These are phyloP conservation scores for Vollenhovia emeryi DNA, from an alignment of 1,140 invertebrate species.

Conservation along the genomic window DNA sequence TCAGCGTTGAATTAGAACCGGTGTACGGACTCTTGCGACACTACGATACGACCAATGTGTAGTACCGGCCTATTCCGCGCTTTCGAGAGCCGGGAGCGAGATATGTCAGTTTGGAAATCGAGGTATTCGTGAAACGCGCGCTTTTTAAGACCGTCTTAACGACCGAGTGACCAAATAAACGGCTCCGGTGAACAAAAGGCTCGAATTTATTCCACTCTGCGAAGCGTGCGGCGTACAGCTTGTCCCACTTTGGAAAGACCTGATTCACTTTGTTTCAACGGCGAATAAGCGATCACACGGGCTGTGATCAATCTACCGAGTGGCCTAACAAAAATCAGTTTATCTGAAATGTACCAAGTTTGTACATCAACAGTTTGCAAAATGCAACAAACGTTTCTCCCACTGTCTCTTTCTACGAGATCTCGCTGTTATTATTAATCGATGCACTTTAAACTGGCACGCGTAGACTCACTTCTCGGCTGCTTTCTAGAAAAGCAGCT, in stretches of 20 bases:
- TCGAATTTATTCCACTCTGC: slow-evolving; percentile 69
- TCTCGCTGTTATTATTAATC: slow-evolving; percentile 1
- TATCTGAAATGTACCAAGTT: neutral
- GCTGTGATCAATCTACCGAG: slow-evolving; percentile 64
- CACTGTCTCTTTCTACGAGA: neutral
- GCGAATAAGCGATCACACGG: slow-evolving; percentile 57
- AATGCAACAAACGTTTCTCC: neutral
- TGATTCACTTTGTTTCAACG: slow-evolving; percentile 71
- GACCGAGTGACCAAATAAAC: slow-evolving; percentile 59
- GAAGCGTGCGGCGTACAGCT: slow-evolving; percentile 61
- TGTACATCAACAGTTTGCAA: neutral
- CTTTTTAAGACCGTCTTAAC: slow-evolving; percentile 62
- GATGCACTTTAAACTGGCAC: neutral
- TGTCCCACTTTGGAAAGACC: slow-evolving; percentile 60
- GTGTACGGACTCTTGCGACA: too few species aligned
- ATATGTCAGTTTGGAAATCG: neutral
- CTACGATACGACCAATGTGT: too few species aligned
- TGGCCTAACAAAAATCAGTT: slow-evolving; percentile 57
- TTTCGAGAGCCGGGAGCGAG: neutral
- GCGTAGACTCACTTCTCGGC: neutral
- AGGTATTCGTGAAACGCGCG: neutral
- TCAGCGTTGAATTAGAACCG: too few species aligned
- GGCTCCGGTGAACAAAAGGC: slow-evolving; percentile 65
- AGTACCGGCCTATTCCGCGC: neutral
- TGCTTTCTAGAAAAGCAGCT: slow-evolving; percentile 36